phyloP scores from a whole-genome alignment of 53 echinoderm and acorn worm species.

The Antedon mediterranea region DNA sequence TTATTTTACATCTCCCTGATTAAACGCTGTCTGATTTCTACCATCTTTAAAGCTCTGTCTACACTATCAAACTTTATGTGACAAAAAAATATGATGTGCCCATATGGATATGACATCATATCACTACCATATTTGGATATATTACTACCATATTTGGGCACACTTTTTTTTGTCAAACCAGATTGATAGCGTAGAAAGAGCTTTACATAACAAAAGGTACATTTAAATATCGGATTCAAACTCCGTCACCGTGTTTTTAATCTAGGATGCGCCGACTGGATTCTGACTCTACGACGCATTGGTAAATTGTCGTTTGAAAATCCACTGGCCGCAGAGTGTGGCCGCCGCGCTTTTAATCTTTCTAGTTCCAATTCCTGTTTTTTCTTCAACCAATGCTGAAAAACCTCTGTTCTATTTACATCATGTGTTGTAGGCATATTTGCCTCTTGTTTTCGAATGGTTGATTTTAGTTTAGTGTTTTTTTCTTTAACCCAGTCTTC shows the following conservation, averaged over 20 bases:
- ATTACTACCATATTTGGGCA: too few species aligned
- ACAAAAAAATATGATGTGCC: too few species aligned
- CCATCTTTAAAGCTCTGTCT: too few species aligned
- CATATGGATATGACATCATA: too few species aligned
- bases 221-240: too few species aligned
- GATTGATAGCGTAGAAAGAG: too few species aligned
- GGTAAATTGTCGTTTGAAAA: background rate
- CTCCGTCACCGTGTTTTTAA: background rate
- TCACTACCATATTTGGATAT: too few species aligned
- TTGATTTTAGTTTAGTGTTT: background rate
- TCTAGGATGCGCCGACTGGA: background rate
- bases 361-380: conserved; percentile 66
- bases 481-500: conserved; percentile 5
- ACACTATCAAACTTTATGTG: too few species aligned
- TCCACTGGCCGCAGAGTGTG: background rate
- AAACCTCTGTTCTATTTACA: conserved; percentile 18
- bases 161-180: too few species aligned
- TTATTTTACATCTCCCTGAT: too few species aligned
- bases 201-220: too few species aligned
- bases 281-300: background rate
- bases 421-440: background rate
- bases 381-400: conserved; percentile 52
- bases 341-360: conserved; percentile 9
- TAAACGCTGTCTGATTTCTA: too few species aligned
- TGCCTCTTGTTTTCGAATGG: background rate